Base-by-base conservation (phyloP, 2,113 vertebrate species). In the Oryzias javanicus region DNA sequence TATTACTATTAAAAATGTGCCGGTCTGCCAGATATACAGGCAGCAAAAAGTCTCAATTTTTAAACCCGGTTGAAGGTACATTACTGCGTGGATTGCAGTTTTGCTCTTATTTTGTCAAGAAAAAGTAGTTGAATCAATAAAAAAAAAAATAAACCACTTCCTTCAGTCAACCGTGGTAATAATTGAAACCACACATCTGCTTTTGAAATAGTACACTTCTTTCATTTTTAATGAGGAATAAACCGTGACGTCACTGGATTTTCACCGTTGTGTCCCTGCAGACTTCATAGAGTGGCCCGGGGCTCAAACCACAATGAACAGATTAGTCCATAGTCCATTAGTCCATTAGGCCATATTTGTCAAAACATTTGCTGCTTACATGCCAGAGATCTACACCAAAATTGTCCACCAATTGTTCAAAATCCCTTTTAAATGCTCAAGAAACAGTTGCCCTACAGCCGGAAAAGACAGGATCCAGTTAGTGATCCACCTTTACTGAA, bases 1-100 rank as follows among this genome's bases (percentile, higher is more conserved):
- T 20, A 44, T 66, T 49, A 60, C 35, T 35, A 12, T 35, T 35
- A 35, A 35, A 35, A 35, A 35, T 35, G 35, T 35, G 35, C 10
- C 8, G 12, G 29, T 66, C 64, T 35, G 24, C n/a, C 16, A 16
- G 14, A 17, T 40, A 29, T 41, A 68, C 52, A 71, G 42, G 61
- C 46, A 19, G 47, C 35, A 44, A 27, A 6, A 42, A 12, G 22
- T 57, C 15, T 49, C 19, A 46, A 56, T 22, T 42, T 20, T 51
- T 42, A 27, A 41, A 42, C 18, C 6, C 1, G 18, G 41, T 42
- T 18, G 25, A 48, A 60, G 49, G 40, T 42, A 64, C 51, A 25
- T 51, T 15, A 45, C 1, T 47, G 16, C 1, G 35, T 10, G 5
- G n/a, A 29, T 8, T 1, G 16, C 8, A 52, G 19, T 51, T 35